A percentile compares a stretch with the other conserved stretches of the same genome.
Conservation (phyloP, 2,797 vertebrate species). For the Coilia nasus region DNA sequence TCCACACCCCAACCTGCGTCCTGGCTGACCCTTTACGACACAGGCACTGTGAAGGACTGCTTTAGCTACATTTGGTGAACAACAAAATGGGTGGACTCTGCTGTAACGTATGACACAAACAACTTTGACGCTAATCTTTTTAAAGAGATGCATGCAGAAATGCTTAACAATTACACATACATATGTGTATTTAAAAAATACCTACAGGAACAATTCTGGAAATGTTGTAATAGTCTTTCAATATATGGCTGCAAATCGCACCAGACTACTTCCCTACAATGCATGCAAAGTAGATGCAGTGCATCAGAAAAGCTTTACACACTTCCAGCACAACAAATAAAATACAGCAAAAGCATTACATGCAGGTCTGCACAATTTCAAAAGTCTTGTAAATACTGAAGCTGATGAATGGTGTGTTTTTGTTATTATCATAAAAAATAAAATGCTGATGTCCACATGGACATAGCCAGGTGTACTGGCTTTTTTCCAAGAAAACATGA, state of each 20-base stretch:
- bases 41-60: not conserved
- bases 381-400: not conserved
- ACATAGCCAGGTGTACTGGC: not conserved
- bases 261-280: not conserved
- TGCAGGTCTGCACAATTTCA: not conserved
- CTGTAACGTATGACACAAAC: no score
- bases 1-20: conserved; percentile 65
- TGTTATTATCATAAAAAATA: no score
- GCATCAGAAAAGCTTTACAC: not conserved
- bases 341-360: not conserved
- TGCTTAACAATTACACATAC: no score
- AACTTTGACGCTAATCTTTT: no score
- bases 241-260: no score
- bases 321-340: not conserved
- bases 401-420: not conserved
- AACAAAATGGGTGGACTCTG: no score
- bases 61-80: not conserved
- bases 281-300: not conserved
- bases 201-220: no score
- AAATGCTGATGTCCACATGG: not conserved
- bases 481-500: not conserved
- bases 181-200: no score
- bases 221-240: no score
- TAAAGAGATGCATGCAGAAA: no score
- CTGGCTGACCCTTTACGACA: conserved; percentile 68